Evolutionary conservation across 2,888 invertebrate genomes (phyloP).

Genomic region (Coelopa pilipes): DNA sequence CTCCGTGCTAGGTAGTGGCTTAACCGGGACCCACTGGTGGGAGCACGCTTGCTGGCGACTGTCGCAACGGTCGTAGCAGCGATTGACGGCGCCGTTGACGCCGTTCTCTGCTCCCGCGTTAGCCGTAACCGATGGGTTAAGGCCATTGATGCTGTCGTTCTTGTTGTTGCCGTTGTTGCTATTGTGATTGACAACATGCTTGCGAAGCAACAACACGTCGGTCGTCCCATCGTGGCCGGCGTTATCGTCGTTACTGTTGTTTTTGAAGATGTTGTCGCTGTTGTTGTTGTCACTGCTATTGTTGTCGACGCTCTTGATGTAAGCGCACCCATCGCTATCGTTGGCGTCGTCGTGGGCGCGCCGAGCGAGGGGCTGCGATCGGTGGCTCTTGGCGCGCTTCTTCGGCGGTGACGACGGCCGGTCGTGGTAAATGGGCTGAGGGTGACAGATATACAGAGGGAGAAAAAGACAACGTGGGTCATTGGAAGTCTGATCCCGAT

Average conservation of each 20-base stretch:
- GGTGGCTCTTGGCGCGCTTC: slow-evolving; percentile 1
- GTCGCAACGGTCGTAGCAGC: no score
- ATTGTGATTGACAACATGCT: no score
- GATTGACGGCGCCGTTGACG: no score
- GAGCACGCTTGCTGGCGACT: no score
- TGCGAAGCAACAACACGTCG: no score
- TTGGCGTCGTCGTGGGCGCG: not conserved
- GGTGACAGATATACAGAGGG: not conserved
- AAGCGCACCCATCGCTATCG: not conserved
- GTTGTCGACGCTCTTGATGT: not conserved
- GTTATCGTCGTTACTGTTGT: not conserved
- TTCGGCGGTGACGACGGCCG: not conserved
- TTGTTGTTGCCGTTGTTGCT: not conserved
- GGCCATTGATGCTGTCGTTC: not conserved
- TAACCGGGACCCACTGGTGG: no score
- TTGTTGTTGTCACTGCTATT: not conserved
- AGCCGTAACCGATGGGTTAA: not conserved
- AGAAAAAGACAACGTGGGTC: no score
- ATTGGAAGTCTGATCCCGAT: no score
- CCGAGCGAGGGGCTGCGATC: not conserved
- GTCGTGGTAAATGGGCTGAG: not conserved
- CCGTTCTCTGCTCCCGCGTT: not conserved
- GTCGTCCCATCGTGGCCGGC: not conserved
- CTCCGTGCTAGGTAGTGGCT: no score
- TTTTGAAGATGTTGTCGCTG: not conserved